Percentiles rank a stretch among this genome's conserved stretches.
phyloP scores from a whole-genome alignment of 2,113 vertebrate genomes.

The Zosterops hypoxanthus region DNA sequence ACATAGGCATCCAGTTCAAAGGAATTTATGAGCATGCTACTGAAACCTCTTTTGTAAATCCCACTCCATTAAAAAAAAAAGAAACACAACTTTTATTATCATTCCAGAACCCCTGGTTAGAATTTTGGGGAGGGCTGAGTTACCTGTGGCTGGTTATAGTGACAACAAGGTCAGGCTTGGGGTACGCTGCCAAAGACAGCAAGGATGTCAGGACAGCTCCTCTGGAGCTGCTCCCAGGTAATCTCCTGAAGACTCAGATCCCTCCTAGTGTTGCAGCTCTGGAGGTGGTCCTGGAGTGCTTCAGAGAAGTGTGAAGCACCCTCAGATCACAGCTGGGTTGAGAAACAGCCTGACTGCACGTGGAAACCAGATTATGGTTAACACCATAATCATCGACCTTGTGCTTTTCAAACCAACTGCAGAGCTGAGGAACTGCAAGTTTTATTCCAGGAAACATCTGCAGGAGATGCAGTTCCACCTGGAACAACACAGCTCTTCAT shows the following conservation, averaged over 20 bases:
- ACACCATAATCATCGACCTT: background rate
- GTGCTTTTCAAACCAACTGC: background rate
- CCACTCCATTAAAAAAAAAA: background rate
- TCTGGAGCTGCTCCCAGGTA: background rate
- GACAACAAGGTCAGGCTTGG: background rate
- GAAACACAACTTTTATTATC: background rate
- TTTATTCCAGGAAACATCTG: constrained; percentile 32
- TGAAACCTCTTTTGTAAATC: background rate
- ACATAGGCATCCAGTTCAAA: background rate
- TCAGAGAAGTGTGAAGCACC: background rate
- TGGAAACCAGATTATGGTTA: background rate
- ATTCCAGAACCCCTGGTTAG: background rate
- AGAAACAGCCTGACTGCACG: background rate
- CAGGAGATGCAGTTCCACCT: background rate
- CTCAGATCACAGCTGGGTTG: background rate
- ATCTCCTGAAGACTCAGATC: background rate
- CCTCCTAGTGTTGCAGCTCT: background rate
- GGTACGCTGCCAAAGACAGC: background rate
- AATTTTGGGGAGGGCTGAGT: background rate
- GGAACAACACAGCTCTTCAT: constrained; percentile 19
- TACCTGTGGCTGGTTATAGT: background rate
- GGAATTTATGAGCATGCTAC: background rate
- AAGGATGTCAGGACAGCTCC: background rate
- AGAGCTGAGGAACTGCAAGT: background rate
- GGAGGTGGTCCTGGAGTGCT: background rate